phyloP scores from a whole-genome alignment of 35 echinoderm and acorn worm species.

The Apostichopus parvimensis region DNA sequence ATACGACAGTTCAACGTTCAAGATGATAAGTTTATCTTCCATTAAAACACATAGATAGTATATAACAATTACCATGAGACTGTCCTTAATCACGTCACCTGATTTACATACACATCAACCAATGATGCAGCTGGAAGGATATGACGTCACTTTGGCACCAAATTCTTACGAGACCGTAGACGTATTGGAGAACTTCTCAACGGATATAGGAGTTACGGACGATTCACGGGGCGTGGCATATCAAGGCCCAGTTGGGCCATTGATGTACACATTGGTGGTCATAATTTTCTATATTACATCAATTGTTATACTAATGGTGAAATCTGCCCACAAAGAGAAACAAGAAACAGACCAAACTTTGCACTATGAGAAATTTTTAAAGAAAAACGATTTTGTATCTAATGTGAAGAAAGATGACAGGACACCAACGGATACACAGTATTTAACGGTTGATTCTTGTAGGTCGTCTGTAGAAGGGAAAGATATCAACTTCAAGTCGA shows the following conservation, averaged over 20 bases:
- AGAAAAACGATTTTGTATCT: slow-evolving; percentile 19
- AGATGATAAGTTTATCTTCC: too few relatives aligned
- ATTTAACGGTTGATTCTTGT: not conserved
- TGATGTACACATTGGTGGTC: slow-evolving; percentile 19
- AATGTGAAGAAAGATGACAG: not conserved
- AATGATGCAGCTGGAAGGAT: not conserved
- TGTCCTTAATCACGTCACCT: not conserved
- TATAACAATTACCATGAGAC: too few relatives aligned
- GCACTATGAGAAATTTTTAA: not conserved
- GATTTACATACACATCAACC: not conserved
- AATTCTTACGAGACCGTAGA: slow-evolving; percentile 16
- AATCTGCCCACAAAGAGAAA: not conserved
- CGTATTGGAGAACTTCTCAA: not conserved
- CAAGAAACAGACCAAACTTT: not conserved
- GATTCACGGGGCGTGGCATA: not conserved
- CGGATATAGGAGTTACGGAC: not conserved
- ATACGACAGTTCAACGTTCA: too few relatives aligned
- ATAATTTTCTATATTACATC: slow-evolving; percentile 6
- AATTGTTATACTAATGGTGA: not conserved
- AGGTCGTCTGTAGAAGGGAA: not conserved
- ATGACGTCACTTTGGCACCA: not conserved
- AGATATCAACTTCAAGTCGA: not conserved
- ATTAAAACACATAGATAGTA: too few relatives aligned
- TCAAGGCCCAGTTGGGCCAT: not conserved
- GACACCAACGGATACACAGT: not conserved